Evolutionary conservation across 2,797 vertebrate species (phyloP).

Genomic region (Pachyuromys duprasi): DNA sequence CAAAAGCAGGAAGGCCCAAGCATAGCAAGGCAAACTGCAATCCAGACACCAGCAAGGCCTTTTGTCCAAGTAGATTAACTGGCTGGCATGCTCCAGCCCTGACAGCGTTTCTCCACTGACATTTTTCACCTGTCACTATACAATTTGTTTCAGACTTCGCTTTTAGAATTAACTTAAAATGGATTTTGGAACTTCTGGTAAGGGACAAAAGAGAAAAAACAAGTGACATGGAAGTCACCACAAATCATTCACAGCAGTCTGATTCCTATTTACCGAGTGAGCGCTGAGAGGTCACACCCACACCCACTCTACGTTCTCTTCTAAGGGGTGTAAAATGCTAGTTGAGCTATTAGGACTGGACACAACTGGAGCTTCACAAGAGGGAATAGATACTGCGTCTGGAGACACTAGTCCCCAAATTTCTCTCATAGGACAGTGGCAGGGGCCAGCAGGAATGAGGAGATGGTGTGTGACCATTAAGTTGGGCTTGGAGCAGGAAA

Average conservation of each 20-base stretch:
- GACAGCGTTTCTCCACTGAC: slow-evolving; percentile 52
- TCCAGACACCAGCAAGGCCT: not conserved
- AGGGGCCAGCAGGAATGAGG: slow-evolving; percentile 73
- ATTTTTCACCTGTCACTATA: slow-evolving; percentile 72
- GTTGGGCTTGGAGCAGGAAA: slow-evolving; percentile 77
- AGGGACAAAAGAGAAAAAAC: slow-evolving; percentile 55
- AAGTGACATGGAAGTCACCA: slow-evolving; percentile 50
- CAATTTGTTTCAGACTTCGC: slow-evolving; percentile 72
- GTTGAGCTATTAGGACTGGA: slow-evolving; percentile 80
- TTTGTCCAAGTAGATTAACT: slow-evolving; percentile 62
- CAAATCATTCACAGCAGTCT: slow-evolving; percentile 64
- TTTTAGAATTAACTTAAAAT: slow-evolving; percentile 77
- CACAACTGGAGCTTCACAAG: slow-evolving; percentile 76
- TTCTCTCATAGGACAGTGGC: slow-evolving; percentile 60
- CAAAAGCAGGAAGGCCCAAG: not conserved
- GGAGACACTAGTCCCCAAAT: slow-evolving; percentile 73
- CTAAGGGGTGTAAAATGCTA: slow-evolving; percentile 73
- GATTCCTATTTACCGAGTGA: slow-evolving; percentile 59
- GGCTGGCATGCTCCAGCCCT: slow-evolving; percentile 3
- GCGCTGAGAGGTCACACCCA: slow-evolving; percentile 61
- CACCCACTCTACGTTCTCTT: slow-evolving; percentile 55
- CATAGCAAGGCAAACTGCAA: not conserved
- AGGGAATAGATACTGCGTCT: slow-evolving; percentile 67
- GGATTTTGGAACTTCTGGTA: slow-evolving; percentile 62
- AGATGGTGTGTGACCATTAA: slow-evolving; percentile 78